phyloP scores from a whole-genome alignment of 2,797 vertebrate species.

The Lagorchestes hirsutus region DNA sequence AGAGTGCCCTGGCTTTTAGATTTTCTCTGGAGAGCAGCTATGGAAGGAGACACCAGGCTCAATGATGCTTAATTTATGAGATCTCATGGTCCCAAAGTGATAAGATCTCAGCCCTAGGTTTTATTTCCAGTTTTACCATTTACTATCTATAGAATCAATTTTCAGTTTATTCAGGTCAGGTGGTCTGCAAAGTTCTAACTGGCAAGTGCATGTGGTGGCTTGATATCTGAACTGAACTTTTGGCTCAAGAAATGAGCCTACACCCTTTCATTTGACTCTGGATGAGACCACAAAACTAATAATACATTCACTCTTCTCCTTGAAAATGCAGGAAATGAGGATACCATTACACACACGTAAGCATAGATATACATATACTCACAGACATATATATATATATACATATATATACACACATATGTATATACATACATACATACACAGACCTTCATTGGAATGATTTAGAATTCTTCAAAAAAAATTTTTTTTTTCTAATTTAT shows the following conservation, averaged over 20 bases:
- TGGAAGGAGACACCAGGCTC: slow-evolving; percentile 67
- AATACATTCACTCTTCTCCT: slow-evolving; percentile 4
- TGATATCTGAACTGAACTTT: slow-evolving; percentile 42
- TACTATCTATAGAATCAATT: slow-evolving; percentile 28
- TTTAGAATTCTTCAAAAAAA: slow-evolving; percentile 39
- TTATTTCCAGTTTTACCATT: slow-evolving; percentile 56
- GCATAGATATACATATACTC: not conserved
- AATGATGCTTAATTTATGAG: slow-evolving; percentile 76
- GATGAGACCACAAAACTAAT: not conserved
- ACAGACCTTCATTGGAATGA: not conserved
- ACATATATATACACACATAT: not conserved
- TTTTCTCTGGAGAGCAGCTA: slow-evolving; percentile 80
- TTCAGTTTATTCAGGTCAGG: slow-evolving; percentile 18
- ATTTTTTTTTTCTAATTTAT: not conserved
- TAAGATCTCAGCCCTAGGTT: slow-evolving; percentile 60
- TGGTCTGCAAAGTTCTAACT: slow-evolving; percentile 5
- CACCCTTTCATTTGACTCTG: not conserved
- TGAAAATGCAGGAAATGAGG: slow-evolving; percentile 25
- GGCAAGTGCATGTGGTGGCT: not conserved
- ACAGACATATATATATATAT: not conserved
- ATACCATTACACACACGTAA: not conserved
- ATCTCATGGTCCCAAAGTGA: slow-evolving; percentile 71
- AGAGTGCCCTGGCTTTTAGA: slow-evolving; percentile 78
- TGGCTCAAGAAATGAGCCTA: not conserved
- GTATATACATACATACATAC: not conserved